Base-by-base conservation (phyloP, 2,888 invertebrate species). In the Stratiomys singularior region DNA sequence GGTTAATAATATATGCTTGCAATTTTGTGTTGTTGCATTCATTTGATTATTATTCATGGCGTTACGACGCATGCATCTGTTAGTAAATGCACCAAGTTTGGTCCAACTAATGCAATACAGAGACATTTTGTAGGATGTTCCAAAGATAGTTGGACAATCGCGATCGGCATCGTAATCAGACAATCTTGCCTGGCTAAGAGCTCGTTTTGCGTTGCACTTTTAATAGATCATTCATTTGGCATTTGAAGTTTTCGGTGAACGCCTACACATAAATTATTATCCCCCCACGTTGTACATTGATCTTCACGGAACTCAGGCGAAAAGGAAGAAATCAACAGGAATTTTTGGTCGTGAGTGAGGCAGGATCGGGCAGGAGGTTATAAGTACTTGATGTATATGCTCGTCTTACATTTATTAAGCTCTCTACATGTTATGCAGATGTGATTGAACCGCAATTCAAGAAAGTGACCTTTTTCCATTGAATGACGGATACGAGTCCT, bases 81-180 rank as follows among this genome's bases (percentile, higher is more conserved):
- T n/a, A 4, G 52, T 9, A 52, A n/a, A 4, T 52, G n/a, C 18
- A 18, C 18, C n/a, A n/a, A n/a, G 15, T 52, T 18, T 52, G 18
- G 18, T 9, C 18, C 15, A 52, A 18, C 52, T 13, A 15, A 30
- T 37, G 37, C 37, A 37, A 9, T 37, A 9, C 37, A 30, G 69
- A 72, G 56, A 72, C 56, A 72, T 72, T 52, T 72, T 72, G 71
- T 52, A 56, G 71, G 71, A 28, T 52, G 71, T 72, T 52, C 71
- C 44, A 28, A 9, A 64, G 69, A 69, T 47, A 23, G 30, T 66
- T 37, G 66, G 66, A 66, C 66, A 37, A 66, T 66, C 37, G 66
- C 37, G 28, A 66, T 37, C 37, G 37, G 52, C 52, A 52, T 18
- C n/a, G 52, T 18, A 52, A 52, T 52, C 52, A 37, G 37, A 37